A percentile compares a stretch with the other conserved stretches of the same genome.
These are phyloP conservation scores for Myotis findleyi DNA, from an alignment of 2,797 vertebrate genomes.

Conservation along the genomic window DNA sequence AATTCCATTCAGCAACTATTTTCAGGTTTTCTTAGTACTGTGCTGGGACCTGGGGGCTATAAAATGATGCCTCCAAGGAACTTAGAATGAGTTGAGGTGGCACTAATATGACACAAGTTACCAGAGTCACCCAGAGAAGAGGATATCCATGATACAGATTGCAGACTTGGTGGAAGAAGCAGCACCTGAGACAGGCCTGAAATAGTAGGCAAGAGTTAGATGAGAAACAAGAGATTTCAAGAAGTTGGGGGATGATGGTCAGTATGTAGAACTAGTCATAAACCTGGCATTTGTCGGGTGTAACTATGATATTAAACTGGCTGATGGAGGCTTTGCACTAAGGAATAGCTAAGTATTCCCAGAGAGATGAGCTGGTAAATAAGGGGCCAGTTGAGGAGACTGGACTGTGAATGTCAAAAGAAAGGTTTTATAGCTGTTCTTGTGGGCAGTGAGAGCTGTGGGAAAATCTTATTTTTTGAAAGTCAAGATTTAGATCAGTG, in stretches of 20 bases:
- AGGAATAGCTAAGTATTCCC: background rate
- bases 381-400: background rate
- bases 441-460: background rate
- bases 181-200: background rate
- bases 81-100: background rate
- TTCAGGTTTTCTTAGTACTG: constrained; percentile 9
- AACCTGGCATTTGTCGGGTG: background rate
- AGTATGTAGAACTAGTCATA: background rate
- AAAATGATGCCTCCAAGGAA: background rate
- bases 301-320: background rate
- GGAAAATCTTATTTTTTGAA: constrained; percentile 12
- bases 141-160: background rate
- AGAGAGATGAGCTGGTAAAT: constrained; percentile 16
- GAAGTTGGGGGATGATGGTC: background rate
- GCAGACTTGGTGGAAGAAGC: background rate
- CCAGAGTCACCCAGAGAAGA: background rate
- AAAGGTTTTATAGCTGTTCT: background rate
- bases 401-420: background rate
- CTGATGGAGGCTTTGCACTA: background rate
- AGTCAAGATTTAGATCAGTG: constrained; percentile 16
- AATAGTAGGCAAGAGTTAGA: background rate
- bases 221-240: constrained; percentile 38
- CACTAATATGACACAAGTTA: background rate
- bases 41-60: background rate
- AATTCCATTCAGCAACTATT: constrained; percentile 29